Percentiles rank a stretch among this genome's conserved stretches.
Conservation (phyloP, 1,140 invertebrate species). For the Drosophila busckii region DNA sequence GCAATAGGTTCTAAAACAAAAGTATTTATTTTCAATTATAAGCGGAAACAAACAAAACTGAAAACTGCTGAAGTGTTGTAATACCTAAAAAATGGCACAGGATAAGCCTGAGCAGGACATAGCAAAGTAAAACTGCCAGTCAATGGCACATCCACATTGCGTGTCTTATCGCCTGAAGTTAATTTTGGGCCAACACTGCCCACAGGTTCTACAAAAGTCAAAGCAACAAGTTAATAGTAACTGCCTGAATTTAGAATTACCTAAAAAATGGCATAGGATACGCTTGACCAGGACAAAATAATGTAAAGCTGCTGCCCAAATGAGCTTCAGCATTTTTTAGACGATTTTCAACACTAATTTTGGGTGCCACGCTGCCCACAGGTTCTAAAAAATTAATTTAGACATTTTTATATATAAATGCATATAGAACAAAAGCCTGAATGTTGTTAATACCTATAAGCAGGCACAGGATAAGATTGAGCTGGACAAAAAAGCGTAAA, state of each 20-base stretch:
- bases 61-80: constrained; percentile 1
- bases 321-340: constrained; percentile 81
- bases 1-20: constrained; percentile 84
- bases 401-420: neutral
- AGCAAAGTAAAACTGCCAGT: constrained; percentile 80
- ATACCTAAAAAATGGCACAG: constrained; percentile 80
- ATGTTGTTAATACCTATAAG: constrained; percentile 82
- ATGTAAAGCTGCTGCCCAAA: constrained; percentile 50
- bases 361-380: constrained; percentile 79
- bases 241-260: constrained; percentile 78
- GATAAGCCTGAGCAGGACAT: constrained; percentile 84
- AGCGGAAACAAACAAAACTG: neutral
- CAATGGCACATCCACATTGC: constrained; percentile 57
- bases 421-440: constrained; percentile 45
- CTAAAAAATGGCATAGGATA: constrained; percentile 83
- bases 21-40: neutral
- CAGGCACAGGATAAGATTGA: constrained; percentile 84
- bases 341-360: constrained; percentile 80
- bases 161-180: constrained; percentile 63
- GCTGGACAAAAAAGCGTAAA: constrained; percentile 81
- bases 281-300: constrained; percentile 83
- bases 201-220: constrained; percentile 40
- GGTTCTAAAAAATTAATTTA: constrained; percentile 67
- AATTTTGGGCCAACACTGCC: constrained; percentile 57
- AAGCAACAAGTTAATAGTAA: neutral